These are phyloP conservation scores for Troglohyphantes excavatus DNA, from an alignment of 2,888 invertebrate species.

Conservation along the genomic window DNA sequence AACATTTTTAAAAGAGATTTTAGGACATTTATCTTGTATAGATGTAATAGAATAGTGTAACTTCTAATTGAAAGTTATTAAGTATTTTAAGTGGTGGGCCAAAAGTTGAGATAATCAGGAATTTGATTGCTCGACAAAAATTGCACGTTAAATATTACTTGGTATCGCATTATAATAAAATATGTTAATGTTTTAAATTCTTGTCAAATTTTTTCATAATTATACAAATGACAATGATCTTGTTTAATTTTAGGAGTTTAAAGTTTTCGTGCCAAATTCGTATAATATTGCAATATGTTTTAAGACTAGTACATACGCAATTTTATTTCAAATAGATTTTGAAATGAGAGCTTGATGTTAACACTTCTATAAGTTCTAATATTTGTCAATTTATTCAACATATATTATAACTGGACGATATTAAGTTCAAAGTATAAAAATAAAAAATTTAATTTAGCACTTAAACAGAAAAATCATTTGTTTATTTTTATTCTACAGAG, in stretches of 20 bases:
- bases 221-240: not conserved
- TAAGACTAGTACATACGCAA: too few species aligned
- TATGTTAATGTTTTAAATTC: not conserved
- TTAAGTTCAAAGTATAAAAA: too few species aligned
- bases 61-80: conserved; percentile 23
- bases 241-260: not conserved
- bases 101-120: not conserved
- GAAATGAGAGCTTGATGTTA: not conserved
- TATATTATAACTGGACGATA: too few species aligned
- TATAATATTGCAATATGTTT: too few species aligned
- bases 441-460: too few species aligned
- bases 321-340: not conserved
- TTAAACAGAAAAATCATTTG: too few species aligned
- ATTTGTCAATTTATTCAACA: not conserved
- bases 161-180: not conserved
- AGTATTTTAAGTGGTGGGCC: conserved; percentile 11
- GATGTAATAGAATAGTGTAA: conserved; percentile 11
- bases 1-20: not conserved
- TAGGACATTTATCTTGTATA: not conserved
- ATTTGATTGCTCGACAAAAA: too few species aligned
- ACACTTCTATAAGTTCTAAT: not conserved
- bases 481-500: too few species aligned
- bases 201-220: not conserved
- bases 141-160: too few species aligned
- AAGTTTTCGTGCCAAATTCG: not conserved